Evolutionary conservation across 2,888 invertebrate species (phyloP).

Genomic region (Dendrolimus houi): DNA sequence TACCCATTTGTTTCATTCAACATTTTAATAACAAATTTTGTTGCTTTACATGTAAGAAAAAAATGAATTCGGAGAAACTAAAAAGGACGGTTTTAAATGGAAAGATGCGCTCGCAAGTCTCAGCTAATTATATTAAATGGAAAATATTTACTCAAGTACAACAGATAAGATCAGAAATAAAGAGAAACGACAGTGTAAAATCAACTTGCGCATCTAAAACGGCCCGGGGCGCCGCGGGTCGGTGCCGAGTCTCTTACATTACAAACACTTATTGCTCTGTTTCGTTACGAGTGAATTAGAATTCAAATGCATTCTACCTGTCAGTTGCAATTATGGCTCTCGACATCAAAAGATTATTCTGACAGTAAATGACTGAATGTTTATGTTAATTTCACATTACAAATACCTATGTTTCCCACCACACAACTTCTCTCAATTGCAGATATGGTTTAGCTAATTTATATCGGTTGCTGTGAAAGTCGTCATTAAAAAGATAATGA

Average conservation of each 20-base stretch:
- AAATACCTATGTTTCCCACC: conserved; percentile 1
- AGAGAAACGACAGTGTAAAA: conserved; percentile 19
- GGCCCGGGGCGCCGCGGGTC: conserved; percentile 27
- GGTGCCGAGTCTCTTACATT: conserved; percentile 33
- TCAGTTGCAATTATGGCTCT: conserved; percentile 19
- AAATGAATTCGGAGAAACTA: no score
- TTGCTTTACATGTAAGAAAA: no score
- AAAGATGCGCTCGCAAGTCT: conserved; percentile 1
- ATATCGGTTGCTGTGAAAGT: no score
- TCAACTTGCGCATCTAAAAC: conserved; percentile 16
- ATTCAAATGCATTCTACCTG: not conserved
- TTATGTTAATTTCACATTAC: conserved; percentile 6
- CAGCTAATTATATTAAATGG: conserved; percentile 2
- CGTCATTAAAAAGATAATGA: no score
- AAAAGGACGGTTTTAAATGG: no score
- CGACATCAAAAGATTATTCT: conserved; percentile 16
- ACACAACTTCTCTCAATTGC: not conserved
- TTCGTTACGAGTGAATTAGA: conserved; percentile 41
- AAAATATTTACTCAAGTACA: conserved; percentile 3
- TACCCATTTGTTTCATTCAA: no score
- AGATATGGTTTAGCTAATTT: no score
- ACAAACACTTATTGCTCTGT: conserved; percentile 55
- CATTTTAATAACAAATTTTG: no score
- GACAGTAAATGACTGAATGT: conserved; percentile 5
- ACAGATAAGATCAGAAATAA: conserved; percentile 24